A percentile compares a stretch with the other conserved stretches of the same genome.
These are phyloP conservation scores for Pseudomyrmex dendroicus DNA, from an alignment of 1,140 invertebrate species.

Conservation along the genomic window DNA sequence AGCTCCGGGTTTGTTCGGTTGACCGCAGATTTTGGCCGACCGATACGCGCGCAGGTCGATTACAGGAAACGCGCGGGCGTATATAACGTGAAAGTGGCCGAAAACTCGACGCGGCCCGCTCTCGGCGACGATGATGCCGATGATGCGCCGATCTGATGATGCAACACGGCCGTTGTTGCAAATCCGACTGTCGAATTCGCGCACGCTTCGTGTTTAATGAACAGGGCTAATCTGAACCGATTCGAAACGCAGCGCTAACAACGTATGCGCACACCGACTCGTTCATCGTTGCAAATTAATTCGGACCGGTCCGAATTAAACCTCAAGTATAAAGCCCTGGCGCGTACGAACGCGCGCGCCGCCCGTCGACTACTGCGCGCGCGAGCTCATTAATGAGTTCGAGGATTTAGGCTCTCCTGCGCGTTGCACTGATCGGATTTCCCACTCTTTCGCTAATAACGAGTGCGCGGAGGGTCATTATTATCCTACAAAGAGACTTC, in stretches of 20 bases:
- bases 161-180: constrained; percentile 28
- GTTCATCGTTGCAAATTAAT: constrained; percentile 84
- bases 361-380: constrained; percentile 55
- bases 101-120: constrained; percentile 64
- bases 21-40: constrained; percentile 34
- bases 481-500: constrained; percentile 30
- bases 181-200: constrained; percentile 60
- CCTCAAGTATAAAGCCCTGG: constrained; percentile 80
- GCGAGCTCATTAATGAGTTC: constrained; percentile 80
- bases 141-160: constrained; percentile 58
- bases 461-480: constrained; percentile 33
- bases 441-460: constrained; percentile 39
- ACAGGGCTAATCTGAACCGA: constrained; percentile 77
- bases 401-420: constrained; percentile 78
- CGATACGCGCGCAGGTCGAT: constrained; percentile 39
- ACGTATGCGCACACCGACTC: constrained; percentile 70
- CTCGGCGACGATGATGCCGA: constrained; percentile 69
- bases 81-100: constrained; percentile 53
- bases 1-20: neutral
- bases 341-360: constrained; percentile 56
- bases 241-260: constrained; percentile 76
- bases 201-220: constrained; percentile 78
- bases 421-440: constrained; percentile 70
- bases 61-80: constrained; percentile 13
- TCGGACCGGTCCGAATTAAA: constrained; percentile 80